Evolutionary conservation across 37 sponge, comb jelly and placozoan species (phyloP).

Genomic region (Cliona cf. orientalis): DNA sequence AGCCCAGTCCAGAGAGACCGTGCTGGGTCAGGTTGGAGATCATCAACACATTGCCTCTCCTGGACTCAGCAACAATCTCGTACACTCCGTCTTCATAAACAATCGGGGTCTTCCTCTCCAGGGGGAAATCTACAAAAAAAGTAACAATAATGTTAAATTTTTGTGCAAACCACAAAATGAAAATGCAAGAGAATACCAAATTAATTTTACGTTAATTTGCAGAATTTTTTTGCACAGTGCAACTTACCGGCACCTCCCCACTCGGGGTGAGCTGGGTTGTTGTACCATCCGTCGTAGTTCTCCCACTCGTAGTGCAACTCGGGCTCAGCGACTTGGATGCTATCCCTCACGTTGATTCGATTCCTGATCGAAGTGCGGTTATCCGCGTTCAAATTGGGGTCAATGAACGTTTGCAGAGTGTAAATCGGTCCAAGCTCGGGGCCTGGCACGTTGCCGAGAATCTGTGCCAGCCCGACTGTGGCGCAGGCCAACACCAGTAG

Average conservation of each 20-base stretch:
- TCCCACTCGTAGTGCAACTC: conserved; percentile 79
- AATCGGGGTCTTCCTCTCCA: conserved; percentile 70
- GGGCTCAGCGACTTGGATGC: too few species aligned
- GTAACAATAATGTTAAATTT: too few species aligned
- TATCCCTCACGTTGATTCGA: too few species aligned
- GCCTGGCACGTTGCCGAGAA: not conserved
- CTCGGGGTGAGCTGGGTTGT: conserved; percentile 90
- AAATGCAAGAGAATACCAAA: not conserved
- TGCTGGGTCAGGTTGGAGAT: conserved; percentile 74
- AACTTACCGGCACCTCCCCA: conserved; percentile 90
- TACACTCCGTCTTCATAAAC: conserved; percentile 86
- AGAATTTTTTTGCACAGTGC: not conserved
- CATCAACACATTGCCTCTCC: conserved; percentile 65
- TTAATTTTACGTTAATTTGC: not conserved
- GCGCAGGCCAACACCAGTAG: conserved; percentile 18
- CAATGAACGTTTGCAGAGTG: conserved; percentile 5
- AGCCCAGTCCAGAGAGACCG: conserved; percentile 75
- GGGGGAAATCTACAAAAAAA: conserved; percentile 61
- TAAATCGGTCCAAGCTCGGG: conserved; percentile 1
- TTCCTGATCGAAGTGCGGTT: too few species aligned
- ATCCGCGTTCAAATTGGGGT: not conserved
- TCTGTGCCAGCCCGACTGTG: conserved; percentile 2
- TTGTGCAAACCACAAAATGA: not conserved
- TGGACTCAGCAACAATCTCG: conserved; percentile 60
- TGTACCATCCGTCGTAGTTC: conserved; percentile 95